Percentiles rank a stretch among this genome's conserved stretches.
phyloP scores from a whole-genome alignment of 2,113 vertebrate species.

The Alaudala cheleensis region DNA sequence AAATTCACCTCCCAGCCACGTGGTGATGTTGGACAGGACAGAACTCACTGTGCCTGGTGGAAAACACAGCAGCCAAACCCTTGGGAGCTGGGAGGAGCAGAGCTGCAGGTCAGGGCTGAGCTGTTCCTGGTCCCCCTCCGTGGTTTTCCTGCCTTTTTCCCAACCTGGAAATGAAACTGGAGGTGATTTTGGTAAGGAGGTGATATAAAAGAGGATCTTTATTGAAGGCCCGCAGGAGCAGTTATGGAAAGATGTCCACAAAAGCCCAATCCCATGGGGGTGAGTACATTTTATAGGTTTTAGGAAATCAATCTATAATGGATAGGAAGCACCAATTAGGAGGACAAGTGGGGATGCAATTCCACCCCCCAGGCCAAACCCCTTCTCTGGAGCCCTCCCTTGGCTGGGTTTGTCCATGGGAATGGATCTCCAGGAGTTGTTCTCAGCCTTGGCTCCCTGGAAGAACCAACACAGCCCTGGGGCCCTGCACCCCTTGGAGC shows the following conservation, averaged over 20 bases:
- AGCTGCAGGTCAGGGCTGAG: not conserved
- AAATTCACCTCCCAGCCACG: not conserved
- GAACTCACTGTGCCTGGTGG: not conserved
- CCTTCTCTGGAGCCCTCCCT: not conserved
- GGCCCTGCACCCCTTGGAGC: not conserved
- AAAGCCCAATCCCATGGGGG: not conserved
- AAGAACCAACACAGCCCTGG: not conserved
- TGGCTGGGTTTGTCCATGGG: not conserved
- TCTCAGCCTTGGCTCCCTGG: not conserved
- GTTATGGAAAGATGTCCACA: not conserved
- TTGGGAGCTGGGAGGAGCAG: not conserved
- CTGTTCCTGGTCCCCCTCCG: fast-evolving
- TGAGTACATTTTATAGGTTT: not conserved
- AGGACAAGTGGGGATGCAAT: not conserved
- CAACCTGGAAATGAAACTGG: not conserved
- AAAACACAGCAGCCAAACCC: not conserved
- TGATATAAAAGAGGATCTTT: not conserved
- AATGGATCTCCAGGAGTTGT: not conserved
- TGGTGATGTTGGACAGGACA: not conserved
- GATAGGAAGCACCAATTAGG: not conserved
- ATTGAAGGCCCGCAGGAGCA: not conserved
- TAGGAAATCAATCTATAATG: not conserved
- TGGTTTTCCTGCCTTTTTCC: not conserved
- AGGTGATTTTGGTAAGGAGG: not conserved
- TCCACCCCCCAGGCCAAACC: too few relatives aligned